These are phyloP conservation scores for Isotomurus palustris DNA, from an alignment of 2,888 invertebrate species.

Conservation along the genomic window DNA sequence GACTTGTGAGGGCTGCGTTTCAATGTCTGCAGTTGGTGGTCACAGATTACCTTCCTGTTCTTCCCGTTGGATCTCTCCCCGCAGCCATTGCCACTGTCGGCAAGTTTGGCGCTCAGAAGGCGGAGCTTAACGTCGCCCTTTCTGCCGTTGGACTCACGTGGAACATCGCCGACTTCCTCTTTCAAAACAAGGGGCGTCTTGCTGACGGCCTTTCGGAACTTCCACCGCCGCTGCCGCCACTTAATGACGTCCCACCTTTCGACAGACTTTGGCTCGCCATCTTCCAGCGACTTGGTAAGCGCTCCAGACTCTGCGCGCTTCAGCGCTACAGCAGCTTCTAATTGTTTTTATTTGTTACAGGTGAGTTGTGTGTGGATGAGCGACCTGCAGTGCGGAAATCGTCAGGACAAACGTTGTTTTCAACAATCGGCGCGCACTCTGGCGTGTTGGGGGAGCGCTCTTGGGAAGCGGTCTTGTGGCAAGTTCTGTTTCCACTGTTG, in stretches of 20 bases:
- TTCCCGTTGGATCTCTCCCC: constrained; percentile 87
- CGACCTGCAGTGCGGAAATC: constrained; percentile 95
- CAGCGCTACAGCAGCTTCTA: not conserved
- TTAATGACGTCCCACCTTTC: constrained; percentile 77
- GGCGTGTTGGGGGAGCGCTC: constrained; percentile 77
- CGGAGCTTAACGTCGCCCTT: constrained; percentile 93
- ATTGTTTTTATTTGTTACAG: constrained; percentile 49
- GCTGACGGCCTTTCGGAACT: constrained; percentile 69
- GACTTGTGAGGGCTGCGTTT: constrained; percentile 86
- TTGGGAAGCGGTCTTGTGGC: constrained; percentile 92
- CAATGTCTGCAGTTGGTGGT: constrained; percentile 93
- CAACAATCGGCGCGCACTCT: constrained; percentile 94
- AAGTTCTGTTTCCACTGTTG: constrained; percentile 83
- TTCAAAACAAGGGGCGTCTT: constrained; percentile 85
- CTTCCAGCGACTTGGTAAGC: constrained; percentile 72
- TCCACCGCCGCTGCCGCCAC: constrained; percentile 73
- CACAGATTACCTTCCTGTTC: constrained; percentile 86
- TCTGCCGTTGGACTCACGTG: constrained; percentile 97
- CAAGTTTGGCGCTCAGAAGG: constrained; percentile 91
- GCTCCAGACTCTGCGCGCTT: too few relatives aligned
- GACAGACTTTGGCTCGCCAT: constrained; percentile 96
- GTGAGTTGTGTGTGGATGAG: constrained; percentile 87
- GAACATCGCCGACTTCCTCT: constrained; percentile 97
- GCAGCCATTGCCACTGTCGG: constrained; percentile 88
- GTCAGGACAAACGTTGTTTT: constrained; percentile 94